Evolutionary conservation across 2,113 vertebrate genomes (phyloP).

Genomic region (Podarcis cretensis): DNA sequence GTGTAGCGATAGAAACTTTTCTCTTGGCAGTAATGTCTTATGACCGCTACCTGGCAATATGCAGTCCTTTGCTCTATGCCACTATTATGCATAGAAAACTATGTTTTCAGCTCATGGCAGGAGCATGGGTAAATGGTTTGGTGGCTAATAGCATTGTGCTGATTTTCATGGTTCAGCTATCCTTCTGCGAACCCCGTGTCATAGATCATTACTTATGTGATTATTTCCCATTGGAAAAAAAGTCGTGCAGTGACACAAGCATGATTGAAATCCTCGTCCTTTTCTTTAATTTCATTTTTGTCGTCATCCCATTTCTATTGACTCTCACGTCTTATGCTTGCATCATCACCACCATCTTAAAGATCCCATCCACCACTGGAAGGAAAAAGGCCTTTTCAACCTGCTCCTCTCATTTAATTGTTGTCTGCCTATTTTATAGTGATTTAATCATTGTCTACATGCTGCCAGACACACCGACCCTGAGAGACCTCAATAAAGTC

Average conservation of each 20-base stretch:
- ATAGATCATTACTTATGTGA: conserved; percentile 21
- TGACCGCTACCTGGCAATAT: conserved; percentile 45
- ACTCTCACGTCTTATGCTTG: background rate
- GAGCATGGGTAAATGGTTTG: no score
- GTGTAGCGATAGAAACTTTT: conserved; percentile 32
- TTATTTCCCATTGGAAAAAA: background rate
- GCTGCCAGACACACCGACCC: background rate
- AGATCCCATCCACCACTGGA: background rate
- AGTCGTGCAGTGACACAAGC: background rate
- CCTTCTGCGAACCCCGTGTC: background rate
- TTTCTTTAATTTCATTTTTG: no score
- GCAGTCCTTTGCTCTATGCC: conserved; percentile 39
- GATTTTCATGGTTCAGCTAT: background rate
- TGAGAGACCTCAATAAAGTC: background rate
- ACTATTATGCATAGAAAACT: conserved; percentile 32
- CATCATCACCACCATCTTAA: background rate
- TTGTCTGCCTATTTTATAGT: conserved; percentile 8
- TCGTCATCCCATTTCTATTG: background rate
- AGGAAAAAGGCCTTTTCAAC: background rate
- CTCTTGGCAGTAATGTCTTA: conserved; percentile 55
- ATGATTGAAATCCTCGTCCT: no score
- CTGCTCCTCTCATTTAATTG: conserved; percentile 1
- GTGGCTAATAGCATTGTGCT: no score
- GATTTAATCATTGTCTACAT: conserved; percentile 5
- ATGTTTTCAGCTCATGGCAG: background rate